Conservation (phyloP, 2,113 vertebrate genomes). For the Athene cunicularia region DNA sequence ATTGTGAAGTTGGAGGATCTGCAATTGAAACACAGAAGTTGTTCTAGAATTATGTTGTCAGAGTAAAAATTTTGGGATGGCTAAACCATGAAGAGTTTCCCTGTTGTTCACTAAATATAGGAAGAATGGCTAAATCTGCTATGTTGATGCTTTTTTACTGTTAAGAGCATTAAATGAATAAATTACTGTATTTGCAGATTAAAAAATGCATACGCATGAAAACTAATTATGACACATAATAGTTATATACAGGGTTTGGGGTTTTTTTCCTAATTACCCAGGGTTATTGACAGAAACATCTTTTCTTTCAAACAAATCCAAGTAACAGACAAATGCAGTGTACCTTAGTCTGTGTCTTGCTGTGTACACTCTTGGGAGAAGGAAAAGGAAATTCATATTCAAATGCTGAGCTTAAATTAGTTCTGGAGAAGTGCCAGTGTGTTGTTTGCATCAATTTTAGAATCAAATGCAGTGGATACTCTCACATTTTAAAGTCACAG, state of each 20-base stretch:
- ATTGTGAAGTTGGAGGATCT: background rate
- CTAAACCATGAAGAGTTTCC: background rate
- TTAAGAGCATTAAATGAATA: background rate
- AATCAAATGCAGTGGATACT: slow-evolving; percentile 29
- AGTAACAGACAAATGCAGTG: background rate
- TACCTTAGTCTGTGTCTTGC: slow-evolving; percentile 37
- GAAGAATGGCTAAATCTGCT: background rate
- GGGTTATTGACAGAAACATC: slow-evolving; percentile 25
- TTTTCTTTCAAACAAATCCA: background rate
- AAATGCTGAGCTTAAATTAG: slow-evolving; percentile 62
- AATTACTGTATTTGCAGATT: background rate
- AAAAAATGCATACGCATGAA: background rate
- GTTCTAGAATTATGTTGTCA: background rate
- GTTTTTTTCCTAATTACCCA: background rate
- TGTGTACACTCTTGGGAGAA: slow-evolving; percentile 15
- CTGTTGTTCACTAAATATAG: background rate
- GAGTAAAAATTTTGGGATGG: background rate
- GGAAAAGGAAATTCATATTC: slow-evolving; percentile 59
- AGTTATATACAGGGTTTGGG: background rate
- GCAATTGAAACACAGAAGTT: background rate
- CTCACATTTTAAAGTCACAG: slow-evolving; percentile 62
- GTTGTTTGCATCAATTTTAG: slow-evolving; percentile 49
- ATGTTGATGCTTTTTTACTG: background rate
- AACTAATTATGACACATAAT: background rate
- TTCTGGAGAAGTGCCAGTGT: slow-evolving; percentile 38